Base-by-base conservation (phyloP, 1,140 invertebrate species). In the Bombus picipes region DNA sequence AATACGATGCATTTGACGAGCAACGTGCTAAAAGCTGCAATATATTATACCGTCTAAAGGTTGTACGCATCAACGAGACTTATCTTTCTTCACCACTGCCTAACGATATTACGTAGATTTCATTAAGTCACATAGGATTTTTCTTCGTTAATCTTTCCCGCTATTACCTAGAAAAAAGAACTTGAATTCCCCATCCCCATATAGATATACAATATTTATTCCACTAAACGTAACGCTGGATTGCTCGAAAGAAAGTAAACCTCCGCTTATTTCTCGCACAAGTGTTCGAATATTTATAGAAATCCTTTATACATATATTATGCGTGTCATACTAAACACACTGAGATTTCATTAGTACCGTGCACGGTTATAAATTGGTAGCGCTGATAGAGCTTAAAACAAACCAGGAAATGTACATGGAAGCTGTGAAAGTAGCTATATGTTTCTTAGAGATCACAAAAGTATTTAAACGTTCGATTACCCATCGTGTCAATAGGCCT, bases 131-230 rank as follows among this genome's bases (percentile, higher is more conserved):
- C n/a, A 3, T 10, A 9, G 43, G 9, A 73, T 73, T 4, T 18
- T 25, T 47, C 41, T 32, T 9, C 41, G 9, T 32, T 28, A 32
- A 73, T 22, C 71, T 73, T 32, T 15, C 15, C 15, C 1, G 4
- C 8, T 43, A 32, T 22, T 32, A 9, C 8, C 5, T 32, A 4
- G 6, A n/a, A 43, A 43, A 22, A 1, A 18, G 32, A 68, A 13
- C 2, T 18, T 10, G 2, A 34, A 34, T 3, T 5, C 1, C 0
- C n/a, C 2, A 15, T 8, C 62, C n/a, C n/a, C n/a, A n/a, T n/a
- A 6, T 32, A 18, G n/a, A 66, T 66, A 22, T 0, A 6, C 32
- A 3, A 9, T 4, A 37, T 68, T 68, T 25, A 10, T 25, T 18
- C 32, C 66, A 1, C 9, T 3, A 13, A 72, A 37, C 25, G 28